Percentiles rank a stretch among this genome's conserved stretches.
Conservation (phyloP, 2,797 vertebrate species). For the Rhinella marina region DNA sequence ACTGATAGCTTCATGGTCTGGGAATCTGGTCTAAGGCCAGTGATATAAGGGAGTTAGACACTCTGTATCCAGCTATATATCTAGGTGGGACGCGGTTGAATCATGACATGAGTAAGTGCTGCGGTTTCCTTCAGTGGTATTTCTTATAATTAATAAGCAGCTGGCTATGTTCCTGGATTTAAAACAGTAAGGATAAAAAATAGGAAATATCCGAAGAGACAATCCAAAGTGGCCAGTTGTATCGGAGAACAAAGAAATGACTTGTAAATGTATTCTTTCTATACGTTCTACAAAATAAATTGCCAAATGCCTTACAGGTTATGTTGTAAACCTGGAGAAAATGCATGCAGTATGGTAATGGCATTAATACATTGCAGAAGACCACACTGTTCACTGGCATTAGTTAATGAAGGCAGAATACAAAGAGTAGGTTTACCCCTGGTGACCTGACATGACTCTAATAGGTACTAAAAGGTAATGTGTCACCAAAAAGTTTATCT, state of each 20-base stretch:
- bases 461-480: no score
- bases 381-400: not conserved
- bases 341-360: conserved; percentile 20
- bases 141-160: conserved; percentile 49
- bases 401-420: not conserved
- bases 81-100: conserved; percentile 59
- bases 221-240: conserved; percentile 36
- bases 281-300: not conserved
- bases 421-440: not conserved
- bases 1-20: conserved; percentile 62
- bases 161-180: conserved; percentile 45
- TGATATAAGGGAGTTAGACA: conserved; percentile 53
- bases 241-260: conserved; percentile 34
- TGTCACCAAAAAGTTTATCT: no score
- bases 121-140: conserved; percentile 50
- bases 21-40: conserved; percentile 56
- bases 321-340: not conserved
- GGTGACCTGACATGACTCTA: not conserved
- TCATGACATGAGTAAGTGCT: conserved; percentile 58
- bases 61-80: conserved; percentile 54
- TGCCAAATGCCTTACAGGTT: conserved; percentile 48
- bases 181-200: conserved; percentile 50
- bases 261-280: conserved; percentile 25
- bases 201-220: conserved; percentile 44
- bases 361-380: conserved; percentile 33